These are phyloP conservation scores for Plagodis dolabraria DNA, from an alignment of 2,888 invertebrate genomes.

Conservation along the genomic window DNA sequence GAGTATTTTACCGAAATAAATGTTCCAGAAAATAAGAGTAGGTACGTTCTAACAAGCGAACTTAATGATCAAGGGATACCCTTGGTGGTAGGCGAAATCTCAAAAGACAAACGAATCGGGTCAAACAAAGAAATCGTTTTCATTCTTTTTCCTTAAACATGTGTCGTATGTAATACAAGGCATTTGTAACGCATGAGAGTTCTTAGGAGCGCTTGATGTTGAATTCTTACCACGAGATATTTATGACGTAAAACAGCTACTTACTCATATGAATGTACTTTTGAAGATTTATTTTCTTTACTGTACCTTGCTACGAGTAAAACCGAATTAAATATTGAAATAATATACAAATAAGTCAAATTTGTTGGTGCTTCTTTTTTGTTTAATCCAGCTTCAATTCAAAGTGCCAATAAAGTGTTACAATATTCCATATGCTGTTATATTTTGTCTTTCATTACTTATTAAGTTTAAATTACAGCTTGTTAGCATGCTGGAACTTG, in stretches of 20 bases:
- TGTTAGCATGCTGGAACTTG: too few species aligned
- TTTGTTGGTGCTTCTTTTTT: too few species aligned
- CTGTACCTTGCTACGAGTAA: too few species aligned
- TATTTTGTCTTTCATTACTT: too few species aligned
- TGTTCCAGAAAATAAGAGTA: conserved; percentile 42
- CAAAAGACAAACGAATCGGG: conserved; percentile 71
- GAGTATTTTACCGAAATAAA: conserved; percentile 43
- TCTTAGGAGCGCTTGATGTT: conserved; percentile 22
- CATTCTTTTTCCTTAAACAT: conserved; percentile 58
- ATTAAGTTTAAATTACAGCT: too few species aligned
- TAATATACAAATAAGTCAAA: too few species aligned
- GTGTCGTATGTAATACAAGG: conserved; percentile 41
- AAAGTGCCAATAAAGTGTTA: too few species aligned
- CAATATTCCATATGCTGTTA: too few species aligned
- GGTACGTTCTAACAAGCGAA: conserved; percentile 64
- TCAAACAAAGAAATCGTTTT: conserved; percentile 65
- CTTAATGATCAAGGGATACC: conserved; percentile 70
- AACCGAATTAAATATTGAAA: too few species aligned
- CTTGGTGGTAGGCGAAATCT: conserved; percentile 60
- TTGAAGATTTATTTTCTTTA: too few species aligned
- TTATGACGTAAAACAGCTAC: conserved; percentile 2
- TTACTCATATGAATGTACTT: too few species aligned
- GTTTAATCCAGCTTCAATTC: too few species aligned
- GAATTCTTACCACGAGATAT: conserved; percentile 34
- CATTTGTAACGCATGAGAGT: conserved; percentile 19